A percentile compares a stretch with the other conserved stretches of the same genome.
phyloP scores from a whole-genome alignment of 2,113 vertebrate genomes.

The Kryptolebias marmoratus region DNA sequence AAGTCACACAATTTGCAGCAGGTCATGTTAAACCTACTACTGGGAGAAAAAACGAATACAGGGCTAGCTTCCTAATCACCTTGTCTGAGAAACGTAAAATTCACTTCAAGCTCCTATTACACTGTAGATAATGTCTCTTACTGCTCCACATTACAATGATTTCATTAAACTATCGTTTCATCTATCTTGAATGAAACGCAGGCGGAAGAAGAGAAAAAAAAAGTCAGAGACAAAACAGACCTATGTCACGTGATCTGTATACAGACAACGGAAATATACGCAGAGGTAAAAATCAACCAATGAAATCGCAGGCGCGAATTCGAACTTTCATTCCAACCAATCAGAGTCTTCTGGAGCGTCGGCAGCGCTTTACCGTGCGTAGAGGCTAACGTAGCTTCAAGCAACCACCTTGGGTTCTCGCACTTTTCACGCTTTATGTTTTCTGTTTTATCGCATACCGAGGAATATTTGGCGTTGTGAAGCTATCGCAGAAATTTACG shows the following conservation, averaged over 20 bases:
- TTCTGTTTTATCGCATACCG: neutral
- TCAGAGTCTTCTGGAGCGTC: slow-evolving; percentile 10
- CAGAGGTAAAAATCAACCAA: slow-evolving; percentile 39
- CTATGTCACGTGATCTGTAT: slow-evolving; percentile 32
- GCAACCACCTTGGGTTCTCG: slow-evolving; percentile 9
- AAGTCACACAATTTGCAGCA: too few relatives aligned
- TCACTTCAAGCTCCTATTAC: neutral
- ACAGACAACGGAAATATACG: slow-evolving; percentile 39
- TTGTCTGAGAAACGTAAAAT: too few relatives aligned
- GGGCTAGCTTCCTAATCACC: neutral
- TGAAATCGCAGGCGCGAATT: slow-evolving; percentile 59
- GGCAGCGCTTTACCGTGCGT: neutral
- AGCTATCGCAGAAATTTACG: neutral
- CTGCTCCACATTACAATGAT: neutral
- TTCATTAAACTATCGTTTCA: neutral
- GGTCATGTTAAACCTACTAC: too few relatives aligned
- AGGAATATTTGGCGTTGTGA: fast-evolving
- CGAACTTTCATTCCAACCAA: slow-evolving; percentile 68
- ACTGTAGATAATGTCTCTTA: neutral
- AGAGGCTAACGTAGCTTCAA: slow-evolving; percentile 18
- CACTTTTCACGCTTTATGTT: neutral
- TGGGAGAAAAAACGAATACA: neutral
- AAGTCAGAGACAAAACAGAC: neutral
- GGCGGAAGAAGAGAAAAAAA: neutral
- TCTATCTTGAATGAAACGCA: neutral